Evolutionary conservation across 92 coral and sea anemone species (phyloP).

Genomic region (Diadumene lineata): DNA sequence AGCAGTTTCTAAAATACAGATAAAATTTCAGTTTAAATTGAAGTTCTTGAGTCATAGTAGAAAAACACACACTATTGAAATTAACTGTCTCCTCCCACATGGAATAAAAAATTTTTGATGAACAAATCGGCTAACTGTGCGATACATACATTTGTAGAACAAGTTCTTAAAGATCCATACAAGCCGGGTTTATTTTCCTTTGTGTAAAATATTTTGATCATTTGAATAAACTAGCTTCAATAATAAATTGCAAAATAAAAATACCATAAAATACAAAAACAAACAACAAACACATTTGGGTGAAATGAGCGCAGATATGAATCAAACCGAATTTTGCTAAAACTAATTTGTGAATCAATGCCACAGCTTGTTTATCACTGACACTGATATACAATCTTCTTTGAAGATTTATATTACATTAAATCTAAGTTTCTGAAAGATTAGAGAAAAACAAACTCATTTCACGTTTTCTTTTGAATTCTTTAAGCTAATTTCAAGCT

Average conservation of each 20-base stretch:
- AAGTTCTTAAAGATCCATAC: no score
- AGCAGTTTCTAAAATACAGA: slow-evolving; percentile 21
- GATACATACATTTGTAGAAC: no score
- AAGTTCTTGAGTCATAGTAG: slow-evolving; percentile 12
- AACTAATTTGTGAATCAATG: not conserved
- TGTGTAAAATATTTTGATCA: not conserved
- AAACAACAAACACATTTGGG: no score
- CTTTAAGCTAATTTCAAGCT: no score
- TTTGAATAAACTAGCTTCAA: no score
- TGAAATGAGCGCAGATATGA: no score
- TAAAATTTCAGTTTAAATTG: slow-evolving; percentile 28
- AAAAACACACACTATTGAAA: slow-evolving; percentile 10
- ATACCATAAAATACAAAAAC: not conserved
- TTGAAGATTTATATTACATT: not conserved
- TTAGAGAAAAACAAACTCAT: not conserved
- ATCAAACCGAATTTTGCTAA: not conserved
- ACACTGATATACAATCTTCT: not conserved
- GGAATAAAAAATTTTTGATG: not conserved
- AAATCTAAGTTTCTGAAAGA: not conserved
- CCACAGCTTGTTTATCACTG: no score
- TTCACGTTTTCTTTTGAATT: no score
- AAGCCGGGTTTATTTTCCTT: not conserved
- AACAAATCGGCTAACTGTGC: not conserved
- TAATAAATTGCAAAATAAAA: not conserved
- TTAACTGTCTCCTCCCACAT: not conserved